phyloP scores from a whole-genome alignment of 1,140 invertebrate species.

The Dendroctonus valens region DNA sequence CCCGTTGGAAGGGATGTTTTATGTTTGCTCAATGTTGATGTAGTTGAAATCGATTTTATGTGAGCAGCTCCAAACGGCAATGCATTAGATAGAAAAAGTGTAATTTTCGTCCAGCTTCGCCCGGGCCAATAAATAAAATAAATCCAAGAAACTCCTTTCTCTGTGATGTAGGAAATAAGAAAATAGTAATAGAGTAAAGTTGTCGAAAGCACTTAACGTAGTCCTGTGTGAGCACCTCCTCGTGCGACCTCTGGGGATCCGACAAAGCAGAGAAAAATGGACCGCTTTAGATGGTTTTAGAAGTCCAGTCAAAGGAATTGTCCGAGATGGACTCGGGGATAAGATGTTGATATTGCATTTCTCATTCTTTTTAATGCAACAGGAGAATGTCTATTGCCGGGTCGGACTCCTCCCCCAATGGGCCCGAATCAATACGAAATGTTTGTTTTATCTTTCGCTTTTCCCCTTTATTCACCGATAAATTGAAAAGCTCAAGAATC shows the following conservation, averaged over 20 bases:
- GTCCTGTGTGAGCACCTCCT: constrained; percentile 30
- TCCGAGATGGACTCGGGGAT: constrained; percentile 48
- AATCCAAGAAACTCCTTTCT: background rate
- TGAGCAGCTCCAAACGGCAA: too few species aligned
- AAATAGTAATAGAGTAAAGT: constrained; percentile 42
- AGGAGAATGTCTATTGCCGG: constrained; percentile 41
- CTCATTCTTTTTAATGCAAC: constrained; percentile 52
- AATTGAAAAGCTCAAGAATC: constrained; percentile 31
- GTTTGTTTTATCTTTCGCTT: constrained; percentile 34
- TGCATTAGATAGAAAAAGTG: too few species aligned
- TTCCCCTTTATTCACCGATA: constrained; percentile 30
- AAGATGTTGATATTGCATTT: constrained; percentile 52
- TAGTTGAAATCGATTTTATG: too few species aligned
- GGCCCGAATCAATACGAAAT: constrained; percentile 32
- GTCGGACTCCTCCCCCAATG: constrained; percentile 16
- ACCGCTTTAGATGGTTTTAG: constrained; percentile 45
- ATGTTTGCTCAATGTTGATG: too few species aligned
- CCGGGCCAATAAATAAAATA: constrained; percentile 3
- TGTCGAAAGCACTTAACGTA: constrained; percentile 46
- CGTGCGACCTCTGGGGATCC: constrained; percentile 36
- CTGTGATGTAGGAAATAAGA: constrained; percentile 33
- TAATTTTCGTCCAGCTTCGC: too few species aligned
- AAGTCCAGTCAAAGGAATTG: constrained; percentile 47
- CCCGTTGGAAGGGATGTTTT: too few species aligned
- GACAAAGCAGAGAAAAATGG: constrained; percentile 45